Conservation (phyloP, 2,888 invertebrate genomes). For the Andricus curvator region DNA sequence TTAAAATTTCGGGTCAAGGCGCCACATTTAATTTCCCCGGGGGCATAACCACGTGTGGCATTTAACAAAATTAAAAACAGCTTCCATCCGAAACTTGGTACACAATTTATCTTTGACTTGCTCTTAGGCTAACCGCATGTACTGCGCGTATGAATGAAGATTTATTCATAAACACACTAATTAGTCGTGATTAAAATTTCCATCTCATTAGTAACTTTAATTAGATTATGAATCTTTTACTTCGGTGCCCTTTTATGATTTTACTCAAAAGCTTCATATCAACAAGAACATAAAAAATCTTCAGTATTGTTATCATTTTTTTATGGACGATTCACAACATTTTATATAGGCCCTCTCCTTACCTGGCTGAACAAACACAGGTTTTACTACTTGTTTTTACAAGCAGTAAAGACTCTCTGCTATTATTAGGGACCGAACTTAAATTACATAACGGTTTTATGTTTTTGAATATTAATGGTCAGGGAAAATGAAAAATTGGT, state of each 20-base stretch:
- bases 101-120: background rate
- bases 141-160: background rate
- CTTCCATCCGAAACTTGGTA: background rate
- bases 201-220: background rate
- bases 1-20: conserved; percentile 29
- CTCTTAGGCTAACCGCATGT: background rate
- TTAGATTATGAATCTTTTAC: background rate
- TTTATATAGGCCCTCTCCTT: background rate
- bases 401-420: too few relatives aligned
- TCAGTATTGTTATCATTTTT: too few relatives aligned
- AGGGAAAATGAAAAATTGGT: too few relatives aligned
- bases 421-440: too few relatives aligned
- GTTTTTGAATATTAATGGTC: too few relatives aligned
- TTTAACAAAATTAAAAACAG: conserved; percentile 33
- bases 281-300: too few relatives aligned
- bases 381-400: conserved; percentile 19
- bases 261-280: too few relatives aligned
- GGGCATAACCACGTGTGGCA: conserved; percentile 11
- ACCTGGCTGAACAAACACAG: background rate
- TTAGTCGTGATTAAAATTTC: background rate
- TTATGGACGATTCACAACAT: too few relatives aligned
- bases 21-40: conserved; percentile 23
- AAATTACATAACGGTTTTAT: too few relatives aligned
- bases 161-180: background rate
- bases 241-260: background rate